A percentile compares a stretch with the other conserved stretches of the same genome.
Conservation (phyloP, 2,113 vertebrate species). For the Crotalus tigris region DNA sequence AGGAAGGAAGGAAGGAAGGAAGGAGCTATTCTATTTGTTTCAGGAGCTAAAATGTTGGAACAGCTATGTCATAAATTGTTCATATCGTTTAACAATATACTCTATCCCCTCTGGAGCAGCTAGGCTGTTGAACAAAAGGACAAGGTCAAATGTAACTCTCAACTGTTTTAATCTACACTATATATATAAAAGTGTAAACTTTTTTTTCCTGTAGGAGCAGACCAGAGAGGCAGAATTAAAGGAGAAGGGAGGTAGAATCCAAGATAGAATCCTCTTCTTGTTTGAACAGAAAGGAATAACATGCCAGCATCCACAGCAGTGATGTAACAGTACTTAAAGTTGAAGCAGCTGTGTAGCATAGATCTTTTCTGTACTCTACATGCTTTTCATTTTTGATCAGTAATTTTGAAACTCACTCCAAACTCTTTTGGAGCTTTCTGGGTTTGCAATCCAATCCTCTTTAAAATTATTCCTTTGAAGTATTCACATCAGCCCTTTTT, state of each 20-base stretch:
- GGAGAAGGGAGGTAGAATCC: not conserved
- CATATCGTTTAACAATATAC: not conserved
- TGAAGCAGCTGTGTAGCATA: not conserved
- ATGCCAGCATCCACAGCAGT: not conserved
- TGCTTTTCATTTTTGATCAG: not conserved
- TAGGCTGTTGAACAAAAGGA: conserved; percentile 8
- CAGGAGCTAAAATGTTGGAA: not conserved
- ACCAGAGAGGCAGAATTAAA: not conserved
- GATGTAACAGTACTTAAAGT: not conserved
- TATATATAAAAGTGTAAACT: conserved; percentile 2
- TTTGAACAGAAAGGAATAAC: conserved; percentile 18
- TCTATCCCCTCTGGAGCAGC: not conserved
- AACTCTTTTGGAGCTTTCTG: not conserved
- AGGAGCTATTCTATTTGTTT: conserved; percentile 4
- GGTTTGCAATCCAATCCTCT: not conserved
- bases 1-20: not conserved
- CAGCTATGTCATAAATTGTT: conserved; percentile 15
- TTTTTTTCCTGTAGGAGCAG: not conserved
- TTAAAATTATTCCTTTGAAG: not conserved
- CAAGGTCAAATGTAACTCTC: conserved; percentile 32
- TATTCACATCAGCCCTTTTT: not conserved
- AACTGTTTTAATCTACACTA: conserved; percentile 8
- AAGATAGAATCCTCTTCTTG: not conserved
- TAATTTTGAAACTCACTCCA: not conserved
- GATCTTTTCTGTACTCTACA: not conserved